Percentiles rank a stretch among this genome's conserved stretches.
Evolutionary conservation across 2,113 vertebrate genomes (phyloP).

Genomic region (Phyllostomus hastatus): DNA sequence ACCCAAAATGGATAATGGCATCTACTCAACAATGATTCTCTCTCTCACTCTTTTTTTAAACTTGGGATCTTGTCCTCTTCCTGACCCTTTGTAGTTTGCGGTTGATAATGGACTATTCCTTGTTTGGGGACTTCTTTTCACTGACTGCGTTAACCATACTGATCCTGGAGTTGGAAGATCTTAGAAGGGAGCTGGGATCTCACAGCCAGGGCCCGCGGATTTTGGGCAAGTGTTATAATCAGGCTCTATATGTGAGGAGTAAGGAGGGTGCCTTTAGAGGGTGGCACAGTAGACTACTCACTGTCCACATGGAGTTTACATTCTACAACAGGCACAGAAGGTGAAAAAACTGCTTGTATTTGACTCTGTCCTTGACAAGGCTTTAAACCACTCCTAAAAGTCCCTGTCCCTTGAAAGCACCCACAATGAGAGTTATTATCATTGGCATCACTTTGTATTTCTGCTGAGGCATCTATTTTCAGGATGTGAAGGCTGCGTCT

Average conservation of each 20-base stretch:
- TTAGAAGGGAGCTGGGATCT: neutral
- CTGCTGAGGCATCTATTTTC: neutral
- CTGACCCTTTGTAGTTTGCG: neutral
- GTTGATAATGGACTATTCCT: neutral
- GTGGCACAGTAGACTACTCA: neutral
- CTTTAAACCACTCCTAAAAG: neutral
- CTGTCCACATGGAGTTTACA: neutral
- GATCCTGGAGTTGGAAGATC: neutral
- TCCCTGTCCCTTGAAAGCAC: neutral
- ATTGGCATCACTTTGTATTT: neutral
- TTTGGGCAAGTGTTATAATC: neutral
- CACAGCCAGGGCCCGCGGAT: neutral
- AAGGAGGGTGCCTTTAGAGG: neutral
- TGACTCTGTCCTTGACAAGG: neutral
- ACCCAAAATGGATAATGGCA: neutral
- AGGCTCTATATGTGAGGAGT: neutral
- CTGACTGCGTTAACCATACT: neutral
- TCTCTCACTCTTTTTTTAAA: neutral
- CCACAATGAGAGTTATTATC: neutral
- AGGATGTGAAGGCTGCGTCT: neutral
- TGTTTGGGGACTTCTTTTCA: neutral
- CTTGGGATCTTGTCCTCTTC: neutral
- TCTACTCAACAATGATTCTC: neutral
- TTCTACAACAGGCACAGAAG: neutral
- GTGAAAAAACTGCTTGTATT: neutral